Percentiles rank a stretch among this genome's conserved stretches.
Evolutionary conservation across 2,888 invertebrate species (phyloP).

Genomic region (Neria commutata): DNA sequence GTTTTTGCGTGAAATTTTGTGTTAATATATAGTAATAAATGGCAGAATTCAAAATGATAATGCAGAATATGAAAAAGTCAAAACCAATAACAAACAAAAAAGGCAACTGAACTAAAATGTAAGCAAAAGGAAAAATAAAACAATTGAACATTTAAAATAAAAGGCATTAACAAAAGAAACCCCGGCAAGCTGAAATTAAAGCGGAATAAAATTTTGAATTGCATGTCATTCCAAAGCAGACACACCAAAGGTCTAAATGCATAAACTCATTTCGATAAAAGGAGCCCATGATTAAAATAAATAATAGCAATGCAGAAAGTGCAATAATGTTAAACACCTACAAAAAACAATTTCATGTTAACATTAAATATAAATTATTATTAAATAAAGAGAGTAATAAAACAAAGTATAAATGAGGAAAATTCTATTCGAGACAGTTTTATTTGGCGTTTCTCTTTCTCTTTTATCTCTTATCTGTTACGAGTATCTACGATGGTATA

Average conservation of each 20-base stretch:
- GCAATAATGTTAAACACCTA: constrained; percentile 44
- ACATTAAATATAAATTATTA: constrained; percentile 57
- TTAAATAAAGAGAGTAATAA: constrained; percentile 5
- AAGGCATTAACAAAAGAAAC: constrained; percentile 38
- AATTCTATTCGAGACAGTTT: no score
- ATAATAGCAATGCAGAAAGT: constrained; percentile 37
- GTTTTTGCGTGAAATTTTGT: constrained; percentile 48
- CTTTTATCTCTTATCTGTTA: no score
- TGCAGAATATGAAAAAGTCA: constrained; percentile 36
- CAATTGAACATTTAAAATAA: background rate
- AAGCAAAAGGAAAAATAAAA: constrained; percentile 12
- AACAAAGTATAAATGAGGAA: constrained; percentile 6
- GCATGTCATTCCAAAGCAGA: no score
- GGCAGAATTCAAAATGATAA: constrained; percentile 26
- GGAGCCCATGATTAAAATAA: constrained; percentile 40
- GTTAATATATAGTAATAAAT: constrained; percentile 39
- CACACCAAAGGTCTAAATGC: no score
- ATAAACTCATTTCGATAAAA: no score
- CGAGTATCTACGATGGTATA: no score
- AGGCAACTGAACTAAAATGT: constrained; percentile 15
- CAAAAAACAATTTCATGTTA: constrained; percentile 61
- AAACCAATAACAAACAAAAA: constrained; percentile 18
- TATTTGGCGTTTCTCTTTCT: no score
- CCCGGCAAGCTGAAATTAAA: constrained; percentile 36
- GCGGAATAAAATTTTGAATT: no score